Evolutionary conservation across 2,888 invertebrate genomes (phyloP).

Genomic region (Trichacis sp.): DNA sequence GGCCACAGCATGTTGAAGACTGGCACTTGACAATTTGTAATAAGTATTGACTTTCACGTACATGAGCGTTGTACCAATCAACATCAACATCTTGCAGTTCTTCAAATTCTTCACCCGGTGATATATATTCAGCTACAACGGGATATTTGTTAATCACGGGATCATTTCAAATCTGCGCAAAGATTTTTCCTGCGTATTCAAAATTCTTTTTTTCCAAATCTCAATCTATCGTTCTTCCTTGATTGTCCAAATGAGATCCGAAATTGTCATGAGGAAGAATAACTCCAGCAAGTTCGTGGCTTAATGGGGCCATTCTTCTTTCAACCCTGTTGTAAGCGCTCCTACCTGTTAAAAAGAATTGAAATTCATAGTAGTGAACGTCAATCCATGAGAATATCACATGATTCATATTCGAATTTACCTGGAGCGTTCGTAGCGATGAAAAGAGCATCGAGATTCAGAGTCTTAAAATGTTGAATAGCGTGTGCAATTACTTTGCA

Average conservation of each 20-base stretch:
- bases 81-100: constrained; percentile 17
- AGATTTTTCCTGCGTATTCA: constrained; percentile 51
- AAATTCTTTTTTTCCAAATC: constrained; percentile 59
- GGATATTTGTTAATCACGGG: constrained; percentile 36
- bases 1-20: constrained; percentile 6
- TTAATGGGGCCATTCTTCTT: constrained; percentile 58
- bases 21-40: constrained; percentile 20
- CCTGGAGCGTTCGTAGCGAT: constrained; percentile 53
- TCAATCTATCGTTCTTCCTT: constrained; percentile 52
- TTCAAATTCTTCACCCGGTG: constrained; percentile 6
- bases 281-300: constrained; percentile 53
- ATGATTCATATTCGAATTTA: too few species aligned
- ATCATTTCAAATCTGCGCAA: constrained; percentile 30
- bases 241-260: constrained; percentile 50
- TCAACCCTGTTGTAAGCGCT: too few species aligned
- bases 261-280: constrained; percentile 57
- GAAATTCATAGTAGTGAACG: too few species aligned
- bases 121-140: constrained; percentile 9
- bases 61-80: constrained; percentile 45
- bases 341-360: too few species aligned
- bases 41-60: constrained; percentile 45
- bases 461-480: constrained; percentile 15
- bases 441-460: constrained; percentile 51
- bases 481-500: constrained; percentile 12
- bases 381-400: too few species aligned